Evolutionary conservation across 1,140 invertebrate species (phyloP), one percentile per base, ranked within the genome.

Genomic region (Ephestia elutella): DNA sequence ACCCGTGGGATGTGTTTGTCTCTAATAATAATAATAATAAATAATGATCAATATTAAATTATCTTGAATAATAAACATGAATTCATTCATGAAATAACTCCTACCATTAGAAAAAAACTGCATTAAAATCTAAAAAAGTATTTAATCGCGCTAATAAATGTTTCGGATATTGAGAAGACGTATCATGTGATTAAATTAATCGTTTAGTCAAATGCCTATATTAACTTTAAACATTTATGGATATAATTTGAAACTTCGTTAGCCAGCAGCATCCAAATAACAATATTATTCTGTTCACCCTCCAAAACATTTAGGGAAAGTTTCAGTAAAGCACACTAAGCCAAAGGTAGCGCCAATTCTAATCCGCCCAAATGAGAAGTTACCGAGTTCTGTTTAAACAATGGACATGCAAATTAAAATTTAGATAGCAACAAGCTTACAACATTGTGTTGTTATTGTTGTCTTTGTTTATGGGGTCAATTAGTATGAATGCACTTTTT

Each of bases 301-400:
- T 44, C 38, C 15, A 15, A 44, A 44, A 15, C 38, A 44, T 44
- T 44, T 44, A 15, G 38, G 38, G 38, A 15, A 44, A 44, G 38
- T 44, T 44, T 10, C 2, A 44, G 38, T 2, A 4, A 17, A 15
- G 2, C 38, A 44, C 13, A 44, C 38, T 44, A 44, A 44, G 38
- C 38, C 38, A 17, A 8, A 44, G 38, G n/a, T 44, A 17, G n/a
- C 32, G 38, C 38, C 38, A 15, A 44, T 44, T 44, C 5, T 44
- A 44, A 44, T 44, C 38, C 38, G 38, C 2, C 38, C 38, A 44
- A 44, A 44, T 44, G 38, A 44, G 38, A 44, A 44, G 38, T 44
- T 44, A 44, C 38, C 13, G 13, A 44, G 38, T 44, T 44, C 38
- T 44, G 38, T 44, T 15, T 44, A 15, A 44, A 44, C 13, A 44